Evolutionary conservation across 2,113 vertebrate genomes (phyloP).

Genomic region (Sarotherodon lohbergeri): DNA sequence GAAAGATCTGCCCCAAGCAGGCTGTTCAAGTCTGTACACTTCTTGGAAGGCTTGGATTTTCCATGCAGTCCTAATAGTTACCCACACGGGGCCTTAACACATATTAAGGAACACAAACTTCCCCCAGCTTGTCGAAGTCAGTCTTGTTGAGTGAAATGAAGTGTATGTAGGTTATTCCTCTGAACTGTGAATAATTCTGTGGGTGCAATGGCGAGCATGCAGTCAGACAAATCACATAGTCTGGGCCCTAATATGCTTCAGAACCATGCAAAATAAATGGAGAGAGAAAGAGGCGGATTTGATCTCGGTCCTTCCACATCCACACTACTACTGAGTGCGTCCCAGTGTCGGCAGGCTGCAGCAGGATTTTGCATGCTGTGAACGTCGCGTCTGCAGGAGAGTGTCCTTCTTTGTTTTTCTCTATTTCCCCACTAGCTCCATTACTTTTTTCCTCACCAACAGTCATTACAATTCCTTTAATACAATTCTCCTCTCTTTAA

Average conservation of each 20-base stretch:
- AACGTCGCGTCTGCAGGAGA: conserved; percentile 49
- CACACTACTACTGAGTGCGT: conserved; percentile 20
- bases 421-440: background rate
- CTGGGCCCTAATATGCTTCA: conserved; percentile 8
- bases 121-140: background rate
- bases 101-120: background rate
- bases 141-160: background rate
- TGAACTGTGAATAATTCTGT: conserved; percentile 22
- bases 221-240: conserved; percentile 21
- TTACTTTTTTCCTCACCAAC: background rate
- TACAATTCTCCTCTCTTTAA: conserved; percentile 20
- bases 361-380: conserved; percentile 52
- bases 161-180: background rate
- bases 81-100: background rate
- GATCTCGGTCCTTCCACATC: conserved; percentile 51
- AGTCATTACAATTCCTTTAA: conserved; percentile 26
- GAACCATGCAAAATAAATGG: conserved; percentile 47
- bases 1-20: background rate
- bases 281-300: background rate
- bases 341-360: conserved; percentile 21
- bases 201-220: background rate
- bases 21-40: background rate
- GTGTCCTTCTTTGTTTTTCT: conserved; percentile 50
- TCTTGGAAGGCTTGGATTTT: background rate
- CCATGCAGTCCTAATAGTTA: background rate